These are phyloP conservation scores for Epinotia nisella DNA, from an alignment of 2,888 invertebrate species.

Conservation along the genomic window DNA sequence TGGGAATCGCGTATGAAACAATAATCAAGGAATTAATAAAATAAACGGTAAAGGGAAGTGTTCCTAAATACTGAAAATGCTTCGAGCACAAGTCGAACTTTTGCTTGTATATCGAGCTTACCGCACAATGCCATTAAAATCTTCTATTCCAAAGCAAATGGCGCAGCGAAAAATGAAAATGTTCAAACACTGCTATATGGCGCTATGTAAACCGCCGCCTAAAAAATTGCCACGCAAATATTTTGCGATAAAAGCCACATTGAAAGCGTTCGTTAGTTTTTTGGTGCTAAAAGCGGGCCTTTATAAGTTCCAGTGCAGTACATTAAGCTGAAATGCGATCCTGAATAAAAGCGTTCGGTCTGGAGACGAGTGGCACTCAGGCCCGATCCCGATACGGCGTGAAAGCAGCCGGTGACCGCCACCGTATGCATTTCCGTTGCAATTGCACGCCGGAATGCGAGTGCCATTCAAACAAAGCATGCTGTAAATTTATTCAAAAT, in stretches of 20 bases:
- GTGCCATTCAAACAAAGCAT: conserved; percentile 59
- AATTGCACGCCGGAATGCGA: conserved; percentile 59
- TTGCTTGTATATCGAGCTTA: background rate
- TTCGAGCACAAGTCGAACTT: conserved; percentile 5
- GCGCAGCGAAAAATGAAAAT: conserved; percentile 11
- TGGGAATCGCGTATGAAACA: too few species aligned
- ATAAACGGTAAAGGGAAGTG: background rate
- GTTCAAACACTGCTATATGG: background rate
- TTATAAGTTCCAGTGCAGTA: conserved; percentile 29
- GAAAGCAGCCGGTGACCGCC: conserved; percentile 51
- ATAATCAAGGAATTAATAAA: background rate
- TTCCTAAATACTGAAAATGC: background rate
- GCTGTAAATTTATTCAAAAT: conserved; percentile 35
- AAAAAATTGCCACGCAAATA: conserved; percentile 14
- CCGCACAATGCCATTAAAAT: conserved; percentile 1
- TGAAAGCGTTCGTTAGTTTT: conserved; percentile 16
- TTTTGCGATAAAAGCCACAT: conserved; percentile 25
- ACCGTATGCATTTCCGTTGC: conserved; percentile 57
- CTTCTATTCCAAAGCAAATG: conserved; percentile 3
- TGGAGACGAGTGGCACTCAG: conserved; percentile 34
- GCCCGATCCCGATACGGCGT: conserved; percentile 28
- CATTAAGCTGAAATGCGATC: conserved; percentile 39
- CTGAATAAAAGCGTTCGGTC: conserved; percentile 36
- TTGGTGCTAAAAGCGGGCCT: conserved; percentile 24
- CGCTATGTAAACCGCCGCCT: conserved; percentile 15